These are phyloP conservation scores for Papilio xuthus DNA, from an alignment of 1,140 invertebrate genomes.

Conservation along the genomic window DNA sequence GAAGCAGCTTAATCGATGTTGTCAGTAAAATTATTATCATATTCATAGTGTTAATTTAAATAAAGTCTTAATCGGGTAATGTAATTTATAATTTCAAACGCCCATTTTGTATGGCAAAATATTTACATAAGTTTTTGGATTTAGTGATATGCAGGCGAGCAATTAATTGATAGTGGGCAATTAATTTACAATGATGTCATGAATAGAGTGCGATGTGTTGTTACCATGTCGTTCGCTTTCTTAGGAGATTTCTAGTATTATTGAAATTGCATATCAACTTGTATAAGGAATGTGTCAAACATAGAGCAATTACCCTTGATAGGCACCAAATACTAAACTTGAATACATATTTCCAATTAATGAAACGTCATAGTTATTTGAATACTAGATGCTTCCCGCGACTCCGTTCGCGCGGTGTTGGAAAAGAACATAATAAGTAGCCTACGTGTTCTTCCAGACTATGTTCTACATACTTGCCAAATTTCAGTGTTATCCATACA, in stretches of 20 bases:
- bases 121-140: constrained; percentile 31
- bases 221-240: not conserved
- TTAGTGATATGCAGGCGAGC: not conserved
- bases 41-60: not conserved
- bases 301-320: not conserved
- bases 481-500: too few relatives aligned
- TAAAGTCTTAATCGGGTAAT: not conserved
- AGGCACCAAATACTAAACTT: too few relatives aligned
- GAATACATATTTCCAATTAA: not conserved
- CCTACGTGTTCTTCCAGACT: too few relatives aligned
- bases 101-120: constrained; percentile 15
- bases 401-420: too few relatives aligned
- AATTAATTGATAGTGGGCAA: constrained; percentile 32
- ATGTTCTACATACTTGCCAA: too few relatives aligned
- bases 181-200: constrained; percentile 29
- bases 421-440: too few relatives aligned
- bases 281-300: not conserved
- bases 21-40: not conserved
- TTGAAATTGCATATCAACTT: not conserved
- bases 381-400: too few relatives aligned
- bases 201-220: not conserved
- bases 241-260: not conserved
- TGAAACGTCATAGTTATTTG: not conserved
- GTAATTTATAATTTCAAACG: not conserved
- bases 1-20: not conserved